Percentiles rank a stretch among this genome's conserved stretches.
These are phyloP conservation scores for Chaitophorus viminalis DNA, from an alignment of 2,888 invertebrate species.

Conservation along the genomic window DNA sequence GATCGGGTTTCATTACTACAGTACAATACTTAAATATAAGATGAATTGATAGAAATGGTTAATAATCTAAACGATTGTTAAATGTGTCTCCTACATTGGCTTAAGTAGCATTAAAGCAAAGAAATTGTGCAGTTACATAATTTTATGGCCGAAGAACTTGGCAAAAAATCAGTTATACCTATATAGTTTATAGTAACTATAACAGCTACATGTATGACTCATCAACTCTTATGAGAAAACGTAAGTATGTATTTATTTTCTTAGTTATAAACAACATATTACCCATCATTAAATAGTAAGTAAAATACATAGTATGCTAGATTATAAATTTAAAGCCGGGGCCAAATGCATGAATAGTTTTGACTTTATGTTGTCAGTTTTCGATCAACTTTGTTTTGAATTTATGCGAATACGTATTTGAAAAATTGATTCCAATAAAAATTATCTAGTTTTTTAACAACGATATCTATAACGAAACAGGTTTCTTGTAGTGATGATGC, in stretches of 20 bases:
- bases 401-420: not conserved
- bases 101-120: not conserved
- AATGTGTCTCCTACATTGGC: too few relatives aligned
- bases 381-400: not conserved
- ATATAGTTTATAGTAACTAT: not conserved
- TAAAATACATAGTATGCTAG: not conserved
- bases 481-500: too few relatives aligned
- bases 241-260: not conserved
- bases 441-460: not conserved
- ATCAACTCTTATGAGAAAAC: not conserved
- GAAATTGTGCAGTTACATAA: not conserved
- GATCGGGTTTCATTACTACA: too few relatives aligned
- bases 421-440: not conserved
- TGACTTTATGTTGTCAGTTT: not conserved
- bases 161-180: constrained; percentile 11
- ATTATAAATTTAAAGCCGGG: too few relatives aligned
- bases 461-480: not conserved
- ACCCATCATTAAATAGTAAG: not conserved
- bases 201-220: constrained; percentile 4
- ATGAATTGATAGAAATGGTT: too few relatives aligned
- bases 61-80: too few relatives aligned
- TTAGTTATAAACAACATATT: not conserved
- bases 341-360: not conserved
- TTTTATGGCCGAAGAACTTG: not conserved
- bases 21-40: too few relatives aligned